Base-by-base conservation (phyloP, 2,888 invertebrate species). In the Ennomos quercinarius region DNA sequence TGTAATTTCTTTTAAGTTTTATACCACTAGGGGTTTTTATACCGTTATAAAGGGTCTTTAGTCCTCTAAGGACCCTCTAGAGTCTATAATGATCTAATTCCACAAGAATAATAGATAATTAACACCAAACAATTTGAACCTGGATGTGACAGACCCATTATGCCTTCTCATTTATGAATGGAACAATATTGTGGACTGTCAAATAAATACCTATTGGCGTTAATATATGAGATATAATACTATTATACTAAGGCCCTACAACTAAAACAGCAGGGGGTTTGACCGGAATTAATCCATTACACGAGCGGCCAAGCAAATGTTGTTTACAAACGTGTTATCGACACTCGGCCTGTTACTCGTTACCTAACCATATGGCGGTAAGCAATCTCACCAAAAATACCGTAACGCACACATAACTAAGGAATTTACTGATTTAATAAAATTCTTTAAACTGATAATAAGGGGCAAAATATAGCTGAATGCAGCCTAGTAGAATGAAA, bases 241-340 rank as follows among this genome's bases (percentile, higher is more conserved):
- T 17, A 53, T 43, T 47, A 36, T 36, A 13, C 36, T 37, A 38
- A 9, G 42, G 37, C 10, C 38, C 10, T 44, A 53, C 45, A 54
- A 27, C 27, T 17, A 49, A 44, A 54, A 54, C 48, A 38, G 17
- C 17, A 27, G 27, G 41, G 41, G 42, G 37, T 48, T 37, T 12
- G 37, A 12, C 41, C 9, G 50, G n/a, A 9, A 48, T 41, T 49
- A 44, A 59, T 53, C 53, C 27, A 48, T 58, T 48, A 58, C 35
- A 39, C 9, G 48, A 44, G 40, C 49, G 35, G 5, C 39, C 39
- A 40, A 9, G 36, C 58, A 41, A 53, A 39, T 13, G 40, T 54
- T 54, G 59, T 54, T 54, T 54, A 45, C 54, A 27, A 50, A 49
- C 44, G 36, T 42, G 59, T 41, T 54, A 59, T 54, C 54, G 59